Evolutionary conservation across 2,113 vertebrate genomes (phyloP).

Genomic region (Alectura lathami): DNA sequence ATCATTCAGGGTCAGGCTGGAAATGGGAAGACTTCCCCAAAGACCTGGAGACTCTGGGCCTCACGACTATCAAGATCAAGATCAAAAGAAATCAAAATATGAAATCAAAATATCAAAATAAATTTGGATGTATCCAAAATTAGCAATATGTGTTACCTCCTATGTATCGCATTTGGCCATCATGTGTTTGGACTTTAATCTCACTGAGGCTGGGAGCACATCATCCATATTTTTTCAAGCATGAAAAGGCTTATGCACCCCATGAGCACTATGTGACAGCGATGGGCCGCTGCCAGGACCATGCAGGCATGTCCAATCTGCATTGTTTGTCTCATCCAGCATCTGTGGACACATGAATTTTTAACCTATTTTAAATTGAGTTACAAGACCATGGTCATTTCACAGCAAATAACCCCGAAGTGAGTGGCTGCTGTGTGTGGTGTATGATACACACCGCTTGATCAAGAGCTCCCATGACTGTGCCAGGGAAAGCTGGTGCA

Average conservation of each 20-base stretch:
- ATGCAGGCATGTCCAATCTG: neutral
- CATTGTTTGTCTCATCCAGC: neutral
- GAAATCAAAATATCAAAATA: neutral
- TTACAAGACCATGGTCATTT: neutral
- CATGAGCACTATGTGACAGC: neutral
- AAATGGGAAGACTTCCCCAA: neutral
- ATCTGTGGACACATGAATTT: neutral
- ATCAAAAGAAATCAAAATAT: neutral
- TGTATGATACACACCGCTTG: neutral
- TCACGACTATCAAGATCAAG: neutral
- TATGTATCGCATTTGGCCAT: neutral
- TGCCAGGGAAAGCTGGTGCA: neutral
- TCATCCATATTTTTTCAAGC: neutral
- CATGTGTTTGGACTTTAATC: neutral
- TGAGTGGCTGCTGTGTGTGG: neutral
- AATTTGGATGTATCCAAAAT: neutral
- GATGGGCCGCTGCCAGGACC: neutral
- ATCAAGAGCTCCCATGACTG: neutral
- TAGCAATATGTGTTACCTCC: neutral
- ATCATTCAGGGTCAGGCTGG: neutral
- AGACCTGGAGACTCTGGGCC: neutral
- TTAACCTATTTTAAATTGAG: slow-evolving; percentile 24
- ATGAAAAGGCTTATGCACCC: neutral
- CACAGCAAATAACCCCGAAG: neutral
- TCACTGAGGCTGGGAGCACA: neutral